Percentiles rank a stretch among this genome's conserved stretches.
Conservation (phyloP, 1,140 invertebrate genomes). For the Drosophila lacertosa region DNA sequence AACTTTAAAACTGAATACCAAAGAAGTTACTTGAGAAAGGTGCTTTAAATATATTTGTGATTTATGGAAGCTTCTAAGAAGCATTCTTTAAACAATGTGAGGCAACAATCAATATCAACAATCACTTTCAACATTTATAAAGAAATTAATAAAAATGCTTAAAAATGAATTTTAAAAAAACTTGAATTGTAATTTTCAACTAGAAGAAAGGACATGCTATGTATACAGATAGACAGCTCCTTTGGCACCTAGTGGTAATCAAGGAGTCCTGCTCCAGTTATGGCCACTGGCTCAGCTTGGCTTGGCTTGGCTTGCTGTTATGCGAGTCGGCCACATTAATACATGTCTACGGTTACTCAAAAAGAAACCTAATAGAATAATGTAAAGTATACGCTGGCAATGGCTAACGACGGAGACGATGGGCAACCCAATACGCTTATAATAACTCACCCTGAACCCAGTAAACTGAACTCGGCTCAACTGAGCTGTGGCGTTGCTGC, state of each 20-base stretch:
- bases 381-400: slow-evolving; percentile 74
- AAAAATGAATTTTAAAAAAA: too few relatives aligned
- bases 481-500: slow-evolving; percentile 35
- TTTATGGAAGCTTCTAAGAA: too few relatives aligned
- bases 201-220: too few relatives aligned
- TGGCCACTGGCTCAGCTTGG: slow-evolving; percentile 5
- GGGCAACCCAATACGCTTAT: slow-evolving; percentile 78
- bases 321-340: slow-evolving; percentile 71
- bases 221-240: background rate
- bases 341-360: slow-evolving; percentile 65
- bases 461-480: slow-evolving; percentile 71
- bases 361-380: slow-evolving; percentile 81
- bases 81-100: too few relatives aligned
- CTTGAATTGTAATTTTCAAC: too few relatives aligned
- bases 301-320: slow-evolving; percentile 37
- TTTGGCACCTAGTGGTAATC: background rate
- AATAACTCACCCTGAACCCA: slow-evolving; percentile 81
- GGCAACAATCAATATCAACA: too few relatives aligned
- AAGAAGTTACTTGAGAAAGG: too few relatives aligned
- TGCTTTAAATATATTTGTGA: too few relatives aligned
- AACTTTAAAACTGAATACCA: background rate
- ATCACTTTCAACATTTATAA: too few relatives aligned
- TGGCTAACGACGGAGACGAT: slow-evolving; percentile 59
- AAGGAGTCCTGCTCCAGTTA: background rate
- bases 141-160: too few relatives aligned